Evolutionary conservation across 2,797 vertebrate genomes (phyloP).

Genomic region (Avahi laniger): DNA sequence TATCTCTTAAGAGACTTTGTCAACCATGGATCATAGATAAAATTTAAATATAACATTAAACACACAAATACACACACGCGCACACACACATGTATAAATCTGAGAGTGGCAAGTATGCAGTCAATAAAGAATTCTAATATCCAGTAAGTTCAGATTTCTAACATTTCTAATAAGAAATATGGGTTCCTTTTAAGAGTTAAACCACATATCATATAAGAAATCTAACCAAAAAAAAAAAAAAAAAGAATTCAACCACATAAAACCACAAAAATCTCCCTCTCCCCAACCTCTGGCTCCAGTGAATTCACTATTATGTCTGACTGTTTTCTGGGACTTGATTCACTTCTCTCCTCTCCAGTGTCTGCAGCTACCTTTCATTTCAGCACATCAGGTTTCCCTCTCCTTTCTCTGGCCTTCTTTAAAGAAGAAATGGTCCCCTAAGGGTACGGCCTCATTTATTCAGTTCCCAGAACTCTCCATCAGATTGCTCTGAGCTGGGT

Average conservation of each 20-base stretch:
- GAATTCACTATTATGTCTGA: background rate
- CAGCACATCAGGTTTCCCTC: background rate
- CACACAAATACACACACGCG: background rate
- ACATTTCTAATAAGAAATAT: background rate
- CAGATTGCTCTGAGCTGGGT: conserved; percentile 10
- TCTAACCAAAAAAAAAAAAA: too few species aligned
- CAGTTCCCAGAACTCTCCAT: conserved; percentile 40
- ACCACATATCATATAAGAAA: background rate
- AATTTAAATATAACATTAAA: conserved; percentile 1
- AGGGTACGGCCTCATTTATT: conserved; percentile 29
- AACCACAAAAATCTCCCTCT: background rate
- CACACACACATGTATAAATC: background rate
- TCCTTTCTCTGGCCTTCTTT: background rate
- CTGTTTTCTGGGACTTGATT: background rate
- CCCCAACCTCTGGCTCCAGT: background rate
- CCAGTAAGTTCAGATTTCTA: conserved; percentile 4
- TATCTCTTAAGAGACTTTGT: background rate
- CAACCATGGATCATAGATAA: background rate
- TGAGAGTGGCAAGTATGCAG: background rate
- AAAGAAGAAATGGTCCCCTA: conserved; percentile 20
- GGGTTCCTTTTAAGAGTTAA: background rate
- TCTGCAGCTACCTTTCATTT: background rate
- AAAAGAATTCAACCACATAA: background rate
- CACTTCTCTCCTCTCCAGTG: background rate
- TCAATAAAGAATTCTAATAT: background rate